These are phyloP conservation scores for Cacoxenus indagator DNA, from an alignment of 2,888 invertebrate species.

Conservation along the genomic window DNA sequence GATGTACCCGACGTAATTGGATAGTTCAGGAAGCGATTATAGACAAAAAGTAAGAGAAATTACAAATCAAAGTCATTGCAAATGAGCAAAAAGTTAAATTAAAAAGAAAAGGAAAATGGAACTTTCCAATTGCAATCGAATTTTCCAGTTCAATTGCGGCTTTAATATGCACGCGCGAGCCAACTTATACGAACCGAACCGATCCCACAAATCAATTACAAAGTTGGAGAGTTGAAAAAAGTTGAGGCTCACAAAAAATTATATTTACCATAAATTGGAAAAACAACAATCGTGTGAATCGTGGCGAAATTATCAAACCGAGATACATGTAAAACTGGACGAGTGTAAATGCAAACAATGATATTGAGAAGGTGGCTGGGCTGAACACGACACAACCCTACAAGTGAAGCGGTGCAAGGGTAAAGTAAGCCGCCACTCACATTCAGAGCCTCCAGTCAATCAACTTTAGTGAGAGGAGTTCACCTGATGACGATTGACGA, in stretches of 20 bases:
- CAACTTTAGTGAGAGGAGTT: slow-evolving; percentile 59
- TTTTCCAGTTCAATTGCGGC: slow-evolving; percentile 65
- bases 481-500: background rate
- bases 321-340: slow-evolving; percentile 46
- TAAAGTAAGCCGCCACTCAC: slow-evolving; percentile 51
- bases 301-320: slow-evolving; percentile 34
- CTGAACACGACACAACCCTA: slow-evolving; percentile 37
- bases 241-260: too few relatives aligned
- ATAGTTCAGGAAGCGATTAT: slow-evolving; percentile 9
- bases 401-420: too few relatives aligned
- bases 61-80: slow-evolving; percentile 19
- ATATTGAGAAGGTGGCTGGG: slow-evolving; percentile 15
- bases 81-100: slow-evolving; percentile 12
- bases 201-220: slow-evolving; percentile 60
- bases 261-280: too few relatives aligned
- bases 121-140: slow-evolving; percentile 45
- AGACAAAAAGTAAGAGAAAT: slow-evolving; percentile 14
- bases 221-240: slow-evolving; percentile 53
- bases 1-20: slow-evolving; percentile 18
- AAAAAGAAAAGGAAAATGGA: slow-evolving; percentile 1
- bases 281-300: slow-evolving; percentile 63
- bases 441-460: slow-evolving; percentile 63
- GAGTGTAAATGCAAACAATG: slow-evolving; percentile 34
- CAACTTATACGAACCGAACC: background rate
- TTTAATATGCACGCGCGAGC: slow-evolving; percentile 59